Evolutionary conservation across 2,888 invertebrate genomes (phyloP).

Genomic region (Macrosiphum euphorbiae): DNA sequence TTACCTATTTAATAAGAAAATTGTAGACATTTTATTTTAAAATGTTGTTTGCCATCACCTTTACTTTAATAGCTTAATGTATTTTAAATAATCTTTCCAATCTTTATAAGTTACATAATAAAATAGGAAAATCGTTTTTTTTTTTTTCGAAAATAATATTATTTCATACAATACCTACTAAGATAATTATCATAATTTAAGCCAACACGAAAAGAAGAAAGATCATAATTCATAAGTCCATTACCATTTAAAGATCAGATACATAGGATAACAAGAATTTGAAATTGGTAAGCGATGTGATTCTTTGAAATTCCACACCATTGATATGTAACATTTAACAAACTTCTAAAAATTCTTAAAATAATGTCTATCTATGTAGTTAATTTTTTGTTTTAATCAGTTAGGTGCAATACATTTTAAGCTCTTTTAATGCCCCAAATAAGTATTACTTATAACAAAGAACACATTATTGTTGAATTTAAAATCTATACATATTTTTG

Average conservation of each 20-base stretch:
- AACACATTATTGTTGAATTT: not conserved
- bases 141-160: not conserved
- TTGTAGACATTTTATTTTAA: not conserved
- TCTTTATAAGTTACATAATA: not conserved
- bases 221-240: not conserved
- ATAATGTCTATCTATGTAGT: not conserved
- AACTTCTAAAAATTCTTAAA: not conserved
- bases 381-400: not conserved
- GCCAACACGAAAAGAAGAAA: too few relatives aligned
- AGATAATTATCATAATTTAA: not conserved
- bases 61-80: not conserved
- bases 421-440: not conserved
- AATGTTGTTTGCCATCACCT: not conserved
- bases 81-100: not conserved
- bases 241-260: not conserved
- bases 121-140: not conserved
- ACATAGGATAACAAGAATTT: not conserved
- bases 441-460: not conserved
- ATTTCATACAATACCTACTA: not conserved
- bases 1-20: conserved; percentile 11
- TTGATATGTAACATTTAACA: not conserved
- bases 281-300: not conserved
- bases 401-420: not conserved
- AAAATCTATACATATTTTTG: not conserved
- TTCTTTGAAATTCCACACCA: not conserved